Evolutionary conservation across 2,888 invertebrate genomes (phyloP).

Genomic region (Ophraella communa): DNA sequence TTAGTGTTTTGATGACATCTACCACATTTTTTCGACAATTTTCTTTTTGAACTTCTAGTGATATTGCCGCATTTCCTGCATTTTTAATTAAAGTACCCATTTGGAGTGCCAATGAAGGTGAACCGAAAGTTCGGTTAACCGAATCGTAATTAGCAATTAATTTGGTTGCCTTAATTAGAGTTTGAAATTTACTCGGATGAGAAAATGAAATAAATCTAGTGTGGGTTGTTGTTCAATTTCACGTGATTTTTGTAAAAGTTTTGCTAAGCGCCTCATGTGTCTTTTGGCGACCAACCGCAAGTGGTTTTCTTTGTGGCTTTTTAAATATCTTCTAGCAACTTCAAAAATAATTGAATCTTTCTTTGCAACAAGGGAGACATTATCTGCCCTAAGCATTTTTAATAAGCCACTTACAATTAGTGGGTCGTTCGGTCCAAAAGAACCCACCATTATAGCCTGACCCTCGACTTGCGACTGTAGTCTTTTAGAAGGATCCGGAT

Average conservation of each 20-base stretch:
- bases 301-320: conserved; percentile 2
- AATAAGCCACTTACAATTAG: too few species aligned
- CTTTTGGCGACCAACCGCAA: conserved; percentile 30
- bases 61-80: conserved; percentile 17
- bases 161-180: conserved; percentile 1
- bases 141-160: conserved; percentile 11
- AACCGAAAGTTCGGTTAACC: conserved; percentile 3
- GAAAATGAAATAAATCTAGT: not conserved
- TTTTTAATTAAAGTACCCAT: conserved; percentile 31
- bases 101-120: conserved; percentile 28
- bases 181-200: conserved; percentile 3
- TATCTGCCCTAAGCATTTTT: too few species aligned
- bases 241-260: not conserved
- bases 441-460: not conserved
- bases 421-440: too few species aligned
- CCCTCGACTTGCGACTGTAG: conserved; percentile 27
- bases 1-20: conserved; percentile 2
- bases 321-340: too few species aligned
- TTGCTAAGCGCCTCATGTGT: not conserved
- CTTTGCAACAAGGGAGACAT: too few species aligned
- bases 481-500: conserved; percentile 23
- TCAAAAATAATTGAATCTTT: too few species aligned
- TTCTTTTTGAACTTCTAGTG: conserved; percentile 14
- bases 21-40: not conserved
- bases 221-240: not conserved